These are phyloP conservation scores for Caenorhabditis sinica DNA, from an alignment of 2,888 invertebrate species.

Conservation along the genomic window DNA sequence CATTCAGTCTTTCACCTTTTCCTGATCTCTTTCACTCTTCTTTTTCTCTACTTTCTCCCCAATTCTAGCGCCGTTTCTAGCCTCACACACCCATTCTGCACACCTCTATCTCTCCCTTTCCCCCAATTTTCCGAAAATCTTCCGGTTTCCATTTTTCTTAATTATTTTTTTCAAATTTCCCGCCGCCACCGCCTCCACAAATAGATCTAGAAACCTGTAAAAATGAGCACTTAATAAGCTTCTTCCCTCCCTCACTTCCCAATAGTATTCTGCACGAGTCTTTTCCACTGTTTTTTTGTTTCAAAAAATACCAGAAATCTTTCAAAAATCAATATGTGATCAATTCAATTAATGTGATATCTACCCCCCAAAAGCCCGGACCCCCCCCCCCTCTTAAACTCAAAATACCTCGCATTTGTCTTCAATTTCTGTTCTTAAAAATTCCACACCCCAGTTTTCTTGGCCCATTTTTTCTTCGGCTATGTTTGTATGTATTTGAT, in stretches of 20 bases:
- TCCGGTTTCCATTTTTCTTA: slow-evolving; percentile 1
- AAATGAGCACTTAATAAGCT: slow-evolving; percentile 12
- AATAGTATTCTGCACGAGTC: slow-evolving; percentile 59
- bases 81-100: slow-evolving; percentile 14
- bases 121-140: slow-evolving; percentile 6
- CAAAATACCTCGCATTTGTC: slow-evolving; percentile 5
- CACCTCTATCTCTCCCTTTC: slow-evolving; percentile 6
- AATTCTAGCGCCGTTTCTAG: slow-evolving; percentile 34
- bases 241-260: background rate
- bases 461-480: slow-evolving; percentile 16
- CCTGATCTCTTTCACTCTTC: slow-evolving; percentile 35
- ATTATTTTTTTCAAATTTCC: slow-evolving; percentile 1
- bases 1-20: slow-evolving; percentile 58
- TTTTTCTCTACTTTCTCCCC: background rate
- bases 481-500: slow-evolving; percentile 38
- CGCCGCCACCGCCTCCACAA: no score
- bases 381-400: slow-evolving; percentile 6
- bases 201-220: slow-evolving; percentile 10
- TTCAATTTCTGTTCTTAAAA: slow-evolving; percentile 13
- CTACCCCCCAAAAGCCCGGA: background rate
- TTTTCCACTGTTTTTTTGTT: no score
- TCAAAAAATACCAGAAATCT: slow-evolving; percentile 5
- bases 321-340: slow-evolving; percentile 26
- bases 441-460: background rate
- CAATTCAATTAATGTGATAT: slow-evolving; percentile 10